These are phyloP conservation scores for Tenrec ecaudatus DNA, from an alignment of 2,113 vertebrate species.

Conservation along the genomic window DNA sequence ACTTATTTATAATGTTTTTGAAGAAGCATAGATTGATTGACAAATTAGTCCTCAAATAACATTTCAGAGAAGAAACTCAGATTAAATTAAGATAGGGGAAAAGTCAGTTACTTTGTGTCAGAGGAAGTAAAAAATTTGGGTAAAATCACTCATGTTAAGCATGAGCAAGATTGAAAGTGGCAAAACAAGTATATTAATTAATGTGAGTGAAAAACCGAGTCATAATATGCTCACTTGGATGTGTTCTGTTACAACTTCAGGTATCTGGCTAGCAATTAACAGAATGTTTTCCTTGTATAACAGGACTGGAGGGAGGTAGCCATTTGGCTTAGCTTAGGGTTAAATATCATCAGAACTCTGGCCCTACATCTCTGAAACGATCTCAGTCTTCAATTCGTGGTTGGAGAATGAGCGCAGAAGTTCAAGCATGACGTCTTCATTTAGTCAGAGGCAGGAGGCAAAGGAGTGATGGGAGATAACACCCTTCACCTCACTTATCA, in stretches of 20 bases:
- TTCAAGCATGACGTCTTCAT: neutral
- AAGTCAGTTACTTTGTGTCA: neutral
- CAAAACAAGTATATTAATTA: slow-evolving; percentile 33
- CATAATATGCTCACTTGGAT: neutral
- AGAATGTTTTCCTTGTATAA: neutral
- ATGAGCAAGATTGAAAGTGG: neutral
- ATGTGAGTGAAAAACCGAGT: neutral
- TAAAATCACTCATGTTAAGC: neutral
- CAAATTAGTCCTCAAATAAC: neutral
- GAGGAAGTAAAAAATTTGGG: slow-evolving; percentile 3
- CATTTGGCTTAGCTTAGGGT: neutral
- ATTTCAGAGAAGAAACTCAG: neutral
- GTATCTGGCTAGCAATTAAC: neutral
- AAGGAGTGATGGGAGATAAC: neutral
- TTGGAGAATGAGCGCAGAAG: neutral
- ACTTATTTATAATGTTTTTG: neutral
- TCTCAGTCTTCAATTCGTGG: neutral
- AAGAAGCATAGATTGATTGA: neutral
- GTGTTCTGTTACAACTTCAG: neutral
- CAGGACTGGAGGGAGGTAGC: neutral
- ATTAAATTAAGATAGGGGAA: slow-evolving; percentile 18
- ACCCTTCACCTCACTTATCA: no score
- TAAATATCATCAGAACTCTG: neutral
- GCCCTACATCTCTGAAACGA: neutral
- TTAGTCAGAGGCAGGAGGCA: neutral